Percentiles rank a stretch among this genome's conserved stretches.
phyloP scores from a whole-genome alignment of 2,888 invertebrate genomes.

The Spodoptera picta region DNA sequence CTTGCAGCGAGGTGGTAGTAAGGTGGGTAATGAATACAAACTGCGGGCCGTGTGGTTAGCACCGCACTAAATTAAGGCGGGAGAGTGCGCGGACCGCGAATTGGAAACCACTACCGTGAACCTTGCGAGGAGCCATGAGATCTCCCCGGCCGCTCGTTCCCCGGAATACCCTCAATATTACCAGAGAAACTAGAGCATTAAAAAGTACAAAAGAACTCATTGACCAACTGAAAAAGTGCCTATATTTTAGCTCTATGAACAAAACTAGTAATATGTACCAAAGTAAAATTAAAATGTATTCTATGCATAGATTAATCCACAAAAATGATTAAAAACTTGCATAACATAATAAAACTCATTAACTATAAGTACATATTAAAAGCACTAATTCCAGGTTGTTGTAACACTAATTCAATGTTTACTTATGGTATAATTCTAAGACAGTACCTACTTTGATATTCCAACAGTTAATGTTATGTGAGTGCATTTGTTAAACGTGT shows the following conservation, averaged over 20 bases:
- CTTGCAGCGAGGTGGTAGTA: slow-evolving; percentile 72
- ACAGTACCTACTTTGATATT: not conserved
- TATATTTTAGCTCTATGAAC: not conserved
- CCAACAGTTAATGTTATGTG: not conserved
- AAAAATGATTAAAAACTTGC: no score
- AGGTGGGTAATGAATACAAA: slow-evolving; percentile 87
- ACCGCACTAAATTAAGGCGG: slow-evolving; percentile 83
- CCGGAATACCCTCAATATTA: slow-evolving; percentile 66
- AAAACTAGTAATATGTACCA: no score
- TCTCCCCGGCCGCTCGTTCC: slow-evolving; percentile 68
- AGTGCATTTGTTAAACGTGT: not conserved
- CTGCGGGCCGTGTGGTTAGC: slow-evolving; percentile 83
- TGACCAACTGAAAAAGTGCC: slow-evolving; percentile 12
- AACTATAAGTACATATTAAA: no score
- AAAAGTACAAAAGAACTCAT: slow-evolving; percentile 27
- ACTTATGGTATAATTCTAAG: not conserved
- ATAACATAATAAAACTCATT: no score
- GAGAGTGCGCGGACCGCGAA: slow-evolving; percentile 70
- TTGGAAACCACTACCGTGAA: slow-evolving; percentile 71
- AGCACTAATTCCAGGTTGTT: no score
- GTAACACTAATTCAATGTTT: no score
- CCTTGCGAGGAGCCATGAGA: slow-evolving; percentile 59
- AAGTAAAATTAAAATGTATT: no score
- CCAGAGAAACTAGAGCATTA: slow-evolving; percentile 45
- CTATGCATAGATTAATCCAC: no score